Percentiles rank a stretch among this genome's conserved stretches.
phyloP scores from a whole-genome alignment of 2,888 invertebrate species.

The Drosophila helvetica region DNA sequence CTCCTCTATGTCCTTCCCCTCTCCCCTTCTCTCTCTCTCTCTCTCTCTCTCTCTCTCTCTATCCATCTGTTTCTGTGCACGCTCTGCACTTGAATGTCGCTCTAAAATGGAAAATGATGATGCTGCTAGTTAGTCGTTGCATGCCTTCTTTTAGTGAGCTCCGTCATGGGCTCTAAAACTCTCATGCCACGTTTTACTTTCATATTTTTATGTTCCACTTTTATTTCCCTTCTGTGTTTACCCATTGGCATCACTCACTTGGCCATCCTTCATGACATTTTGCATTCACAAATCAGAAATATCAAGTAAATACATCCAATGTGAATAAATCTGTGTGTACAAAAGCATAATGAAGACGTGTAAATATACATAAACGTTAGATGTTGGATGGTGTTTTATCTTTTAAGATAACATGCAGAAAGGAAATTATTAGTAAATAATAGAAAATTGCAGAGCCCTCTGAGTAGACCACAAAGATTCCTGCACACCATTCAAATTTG shows the following conservation, averaged over 20 bases:
- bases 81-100: conserved; percentile 17
- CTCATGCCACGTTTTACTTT: not conserved
- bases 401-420: no score
- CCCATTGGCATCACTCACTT: conserved; percentile 46
- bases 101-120: conserved; percentile 23
- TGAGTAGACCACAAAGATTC: no score
- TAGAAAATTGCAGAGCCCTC: no score
- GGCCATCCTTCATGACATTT: conserved; percentile 36
- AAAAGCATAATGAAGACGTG: conserved; percentile 55
- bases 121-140: conserved; percentile 45
- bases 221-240: conserved; percentile 10
- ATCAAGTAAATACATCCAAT: conserved; percentile 4
- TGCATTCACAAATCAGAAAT: conserved; percentile 35
- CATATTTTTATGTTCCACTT: conserved; percentile 12
- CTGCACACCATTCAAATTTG: not conserved
- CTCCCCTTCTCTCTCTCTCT: not conserved
- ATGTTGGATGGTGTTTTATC: not conserved
- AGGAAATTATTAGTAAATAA: no score
- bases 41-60: conserved; percentile 7
- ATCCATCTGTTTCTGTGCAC: conserved; percentile 33
- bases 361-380: conserved; percentile 72
- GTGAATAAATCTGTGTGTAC: conserved; percentile 29
- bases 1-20: not conserved
- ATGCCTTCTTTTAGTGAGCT: conserved; percentile 43
- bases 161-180: conserved; percentile 4